Percentiles rank a stretch among this genome's conserved stretches.
Conservation (phyloP, 2,888 invertebrate genomes). For the Dolichomitus sp. region DNA sequence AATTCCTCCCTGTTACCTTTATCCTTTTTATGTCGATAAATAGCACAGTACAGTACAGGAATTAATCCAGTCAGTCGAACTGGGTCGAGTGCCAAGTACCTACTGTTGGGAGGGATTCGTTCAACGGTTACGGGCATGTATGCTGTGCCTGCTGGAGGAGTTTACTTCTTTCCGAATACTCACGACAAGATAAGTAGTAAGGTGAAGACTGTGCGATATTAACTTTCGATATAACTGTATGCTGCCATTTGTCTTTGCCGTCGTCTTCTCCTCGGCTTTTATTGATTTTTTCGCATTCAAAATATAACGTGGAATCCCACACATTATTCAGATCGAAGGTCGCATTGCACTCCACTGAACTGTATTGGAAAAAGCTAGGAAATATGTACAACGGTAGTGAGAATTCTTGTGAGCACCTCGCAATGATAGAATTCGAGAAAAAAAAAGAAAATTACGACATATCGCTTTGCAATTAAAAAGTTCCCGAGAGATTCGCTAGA, state of each 20-base stretch:
- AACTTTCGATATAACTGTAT: conserved; percentile 24
- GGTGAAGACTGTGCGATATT: conserved; percentile 12
- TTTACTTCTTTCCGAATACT: neutral
- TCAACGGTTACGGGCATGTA: neutral
- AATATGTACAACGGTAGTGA: neutral
- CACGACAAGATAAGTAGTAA: conserved; percentile 1
- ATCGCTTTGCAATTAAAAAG: neutral
- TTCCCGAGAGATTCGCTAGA: conserved; percentile 4
- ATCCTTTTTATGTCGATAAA: neutral
- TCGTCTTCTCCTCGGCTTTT: conserved; percentile 5
- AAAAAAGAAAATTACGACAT: neutral
- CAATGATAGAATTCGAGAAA: conserved; percentile 1
- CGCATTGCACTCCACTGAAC: neutral
- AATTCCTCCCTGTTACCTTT: conserved; percentile 3
- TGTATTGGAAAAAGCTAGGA: neutral
- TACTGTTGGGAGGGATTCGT: neutral
- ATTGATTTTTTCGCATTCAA: neutral
- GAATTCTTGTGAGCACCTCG: neutral
- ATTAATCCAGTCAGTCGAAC: conserved; percentile 38
- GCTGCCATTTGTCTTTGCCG: neutral
- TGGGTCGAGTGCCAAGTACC: conserved; percentile 13
- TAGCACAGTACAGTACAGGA: neutral
- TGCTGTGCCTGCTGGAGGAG: neutral
- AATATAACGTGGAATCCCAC: neutral
- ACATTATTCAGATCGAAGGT: neutral